A percentile compares a stretch with the other conserved stretches of the same genome.
Conservation (phyloP, 1,140 invertebrate genomes). For the Trichonephila clavata region DNA sequence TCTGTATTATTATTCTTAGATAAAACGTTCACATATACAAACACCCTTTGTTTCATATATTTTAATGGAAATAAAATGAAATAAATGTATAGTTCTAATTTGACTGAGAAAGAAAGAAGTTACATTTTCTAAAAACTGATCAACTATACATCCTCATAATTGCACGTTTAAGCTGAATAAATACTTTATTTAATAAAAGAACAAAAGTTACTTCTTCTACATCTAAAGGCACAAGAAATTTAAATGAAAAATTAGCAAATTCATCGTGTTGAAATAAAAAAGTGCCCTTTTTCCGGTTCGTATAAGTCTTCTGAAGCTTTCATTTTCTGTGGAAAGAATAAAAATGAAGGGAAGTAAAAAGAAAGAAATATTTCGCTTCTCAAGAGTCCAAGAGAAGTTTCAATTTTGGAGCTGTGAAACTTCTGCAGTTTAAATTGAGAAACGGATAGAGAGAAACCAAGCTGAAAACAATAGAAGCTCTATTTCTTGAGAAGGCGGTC, state of each 20-base stretch:
- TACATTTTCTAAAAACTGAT: no score
- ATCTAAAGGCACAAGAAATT: no score
- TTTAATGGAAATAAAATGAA: no score
- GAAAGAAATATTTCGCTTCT: not conserved
- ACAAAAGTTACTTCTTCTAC: no score
- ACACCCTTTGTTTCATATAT: no score
- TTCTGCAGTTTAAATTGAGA: constrained; percentile 27
- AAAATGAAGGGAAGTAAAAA: not conserved
- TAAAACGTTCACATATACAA: no score
- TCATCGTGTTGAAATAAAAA: not conserved
- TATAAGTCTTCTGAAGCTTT: not conserved
- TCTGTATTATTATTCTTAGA: no score
- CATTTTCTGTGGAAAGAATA: not conserved
- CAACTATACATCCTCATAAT: no score
- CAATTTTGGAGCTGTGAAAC: constrained; percentile 34
- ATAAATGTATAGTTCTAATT: no score
- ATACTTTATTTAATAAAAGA: no score
- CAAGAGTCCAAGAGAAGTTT: not conserved
- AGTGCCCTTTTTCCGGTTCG: not conserved
- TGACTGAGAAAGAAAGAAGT: no score
- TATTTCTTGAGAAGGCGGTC: not conserved
- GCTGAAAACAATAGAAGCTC: constrained; percentile 37
- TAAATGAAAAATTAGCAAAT: not conserved
- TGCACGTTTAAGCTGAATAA: no score
- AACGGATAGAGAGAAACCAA: not conserved